phyloP scores from a whole-genome alignment of 2,888 invertebrate genomes.

The Parapristionchus giblindavisi region DNA sequence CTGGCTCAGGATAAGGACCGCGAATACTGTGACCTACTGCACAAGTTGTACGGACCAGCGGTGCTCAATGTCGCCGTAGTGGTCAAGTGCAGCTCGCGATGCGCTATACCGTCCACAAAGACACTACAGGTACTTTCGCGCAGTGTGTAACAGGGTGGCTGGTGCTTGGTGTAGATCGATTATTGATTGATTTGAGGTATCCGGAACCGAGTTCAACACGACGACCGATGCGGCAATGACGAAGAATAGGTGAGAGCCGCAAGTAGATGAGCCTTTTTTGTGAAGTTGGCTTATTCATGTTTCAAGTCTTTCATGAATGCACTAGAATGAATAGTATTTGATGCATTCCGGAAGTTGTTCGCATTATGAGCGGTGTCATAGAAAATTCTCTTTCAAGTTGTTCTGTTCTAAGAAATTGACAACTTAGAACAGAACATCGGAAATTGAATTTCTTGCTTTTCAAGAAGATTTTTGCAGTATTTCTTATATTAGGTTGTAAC shows the following conservation, averaged over 20 bases:
- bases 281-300: too few species aligned
- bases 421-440: too few species aligned
- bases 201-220: conserved; percentile 49
- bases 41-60: conserved; percentile 44
- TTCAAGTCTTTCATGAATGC: too few species aligned
- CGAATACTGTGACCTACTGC: conserved; percentile 46
- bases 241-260: conserved; percentile 55
- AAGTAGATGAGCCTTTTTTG: too few species aligned
- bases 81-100: conserved; percentile 42
- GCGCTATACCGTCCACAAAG: conserved; percentile 23
- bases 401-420: too few species aligned
- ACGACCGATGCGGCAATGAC: conserved; percentile 59
- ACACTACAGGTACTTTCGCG: conserved; percentile 26
- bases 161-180: background rate
- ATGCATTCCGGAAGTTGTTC: too few species aligned
- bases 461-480: too few species aligned
- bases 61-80: conserved; percentile 48
- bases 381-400: too few species aligned
- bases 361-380: too few species aligned
- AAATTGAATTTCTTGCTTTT: too few species aligned
- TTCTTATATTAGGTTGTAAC: too few species aligned
- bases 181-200: conserved; percentile 38
- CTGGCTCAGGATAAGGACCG: conserved; percentile 44
- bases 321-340: too few species aligned
- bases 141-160: background rate